Evolutionary conservation across 2,888 invertebrate species (phyloP).

Genomic region (Drosophila villosipedis): DNA sequence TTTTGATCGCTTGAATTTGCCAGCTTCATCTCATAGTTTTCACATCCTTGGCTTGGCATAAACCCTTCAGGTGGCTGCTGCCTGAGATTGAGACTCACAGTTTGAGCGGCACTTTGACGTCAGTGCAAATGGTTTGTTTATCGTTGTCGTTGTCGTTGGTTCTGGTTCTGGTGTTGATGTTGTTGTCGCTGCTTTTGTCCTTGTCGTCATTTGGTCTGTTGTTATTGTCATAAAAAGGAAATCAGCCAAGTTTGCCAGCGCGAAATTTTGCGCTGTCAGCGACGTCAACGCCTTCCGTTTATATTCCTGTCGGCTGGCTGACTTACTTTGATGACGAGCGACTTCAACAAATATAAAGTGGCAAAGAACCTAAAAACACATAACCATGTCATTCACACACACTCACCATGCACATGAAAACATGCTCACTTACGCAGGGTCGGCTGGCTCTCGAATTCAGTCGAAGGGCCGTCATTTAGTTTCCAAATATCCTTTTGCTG

Average conservation of each 20-base stretch:
- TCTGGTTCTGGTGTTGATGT: background rate
- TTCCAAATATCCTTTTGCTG: background rate
- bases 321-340: slow-evolving; percentile 53
- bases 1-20: slow-evolving; percentile 8
- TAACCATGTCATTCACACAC: slow-evolving; percentile 6
- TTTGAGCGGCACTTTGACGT: slow-evolving; percentile 51
- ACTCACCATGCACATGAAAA: slow-evolving; percentile 9
- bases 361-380: slow-evolving; percentile 15
- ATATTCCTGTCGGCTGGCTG: slow-evolving; percentile 27
- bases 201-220: slow-evolving; percentile 19
- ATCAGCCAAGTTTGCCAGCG: slow-evolving; percentile 42
- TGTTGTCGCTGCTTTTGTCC: slow-evolving; percentile 3
- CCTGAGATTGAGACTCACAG: slow-evolving; percentile 16
- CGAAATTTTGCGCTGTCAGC: slow-evolving; percentile 55
- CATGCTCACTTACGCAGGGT: slow-evolving; percentile 11
- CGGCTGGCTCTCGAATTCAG: background rate
- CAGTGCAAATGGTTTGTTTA: slow-evolving; percentile 33
- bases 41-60: background rate
- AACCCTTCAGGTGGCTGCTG: slow-evolving; percentile 19
- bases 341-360: slow-evolving; percentile 41
- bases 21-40: slow-evolving; percentile 6
- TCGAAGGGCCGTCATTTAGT: background rate
- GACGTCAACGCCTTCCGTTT: slow-evolving; percentile 42
- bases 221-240: slow-evolving; percentile 48
- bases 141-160: background rate